Evolutionary conservation across 2,888 invertebrate genomes (phyloP), one percentile per base, ranked within the genome.

Genomic region (Hydroisotoma schaefferi): DNA sequence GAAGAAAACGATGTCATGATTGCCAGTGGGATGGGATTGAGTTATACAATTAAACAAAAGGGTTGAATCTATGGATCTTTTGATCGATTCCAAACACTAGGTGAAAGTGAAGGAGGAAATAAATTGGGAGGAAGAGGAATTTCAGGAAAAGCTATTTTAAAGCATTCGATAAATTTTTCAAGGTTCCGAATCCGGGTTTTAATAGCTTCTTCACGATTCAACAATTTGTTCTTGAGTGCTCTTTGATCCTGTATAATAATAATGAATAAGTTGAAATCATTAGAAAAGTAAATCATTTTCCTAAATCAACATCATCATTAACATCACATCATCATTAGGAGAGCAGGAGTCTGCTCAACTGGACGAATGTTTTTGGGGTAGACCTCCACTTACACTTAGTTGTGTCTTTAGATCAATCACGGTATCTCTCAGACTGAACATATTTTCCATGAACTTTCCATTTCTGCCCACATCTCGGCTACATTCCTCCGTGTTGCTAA

Each of bases 371-470:
- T 40, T 40, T 20, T 40, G 5, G 40, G 40, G n/a, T 20, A 40
- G 40, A 20, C 40, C 20, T 40, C 40, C 40, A 40, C 40, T 40
- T 40, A 40, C 40, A 40, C 40, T 40, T 20, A 40, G 20, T 15
- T 40, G 40, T 5, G 15, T 40, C n/a, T 40, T 40, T 15, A 40
- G 40, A 40, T 40, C 40, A 40, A 40, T 40, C n/a, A 40, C 40
- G 5, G 40, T 18, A 5, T 40, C 40, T 15, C 40, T 5, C 20
- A 40, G 20, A 5, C 20, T 5, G 20, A 10, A 40, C n/a, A 40
- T 40, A 5, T 40, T 15, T 20, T 40, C 40, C 40, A 40, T 40
- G n/a, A 18, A 15, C 5, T 40, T 20, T 8, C n/a, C 8, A 15
- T 4, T 40, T 40, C 15, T 5, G n/a, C n/a, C n/a, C n/a, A 4